phyloP scores from a whole-genome alignment of 1,140 invertebrate species.

The Littorina saxatilis region DNA sequence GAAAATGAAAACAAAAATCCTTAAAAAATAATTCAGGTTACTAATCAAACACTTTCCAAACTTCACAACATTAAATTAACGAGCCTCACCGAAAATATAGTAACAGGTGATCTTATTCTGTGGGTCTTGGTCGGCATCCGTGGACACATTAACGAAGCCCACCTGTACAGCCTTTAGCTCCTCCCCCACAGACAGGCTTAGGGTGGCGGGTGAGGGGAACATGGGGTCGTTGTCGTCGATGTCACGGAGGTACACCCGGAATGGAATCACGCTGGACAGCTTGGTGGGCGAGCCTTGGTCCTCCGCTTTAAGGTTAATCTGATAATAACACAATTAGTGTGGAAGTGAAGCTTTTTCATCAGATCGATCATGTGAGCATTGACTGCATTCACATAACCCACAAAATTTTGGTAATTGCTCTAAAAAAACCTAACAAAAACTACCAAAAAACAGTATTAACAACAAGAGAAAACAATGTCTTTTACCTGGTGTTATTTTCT shows the following conservation, averaged over 20 bases:
- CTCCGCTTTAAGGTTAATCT: slow-evolving; percentile 47
- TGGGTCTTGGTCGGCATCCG: slow-evolving; percentile 34
- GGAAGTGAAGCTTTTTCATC: too few species aligned
- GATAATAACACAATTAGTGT: too few species aligned
- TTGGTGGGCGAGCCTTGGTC: slow-evolving; percentile 40
- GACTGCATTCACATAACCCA: too few species aligned
- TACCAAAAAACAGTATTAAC: too few species aligned
- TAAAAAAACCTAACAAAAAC: too few species aligned
- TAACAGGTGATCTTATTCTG: slow-evolving; percentile 41
- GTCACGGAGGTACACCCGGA: slow-evolving; percentile 40
- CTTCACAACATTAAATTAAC: too few species aligned
- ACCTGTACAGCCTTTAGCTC: slow-evolving; percentile 14
- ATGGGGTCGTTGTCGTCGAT: slow-evolving; percentile 44
- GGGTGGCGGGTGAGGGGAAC: not conserved
- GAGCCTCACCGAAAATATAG: slow-evolving; percentile 46
- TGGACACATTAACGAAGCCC: slow-evolving; percentile 31
- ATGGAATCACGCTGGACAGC: slow-evolving; percentile 21
- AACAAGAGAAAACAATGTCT: too few species aligned
- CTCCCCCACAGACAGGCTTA: slow-evolving; percentile 33
- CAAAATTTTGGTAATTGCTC: too few species aligned
- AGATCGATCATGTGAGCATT: too few species aligned
- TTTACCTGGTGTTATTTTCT: too few species aligned
- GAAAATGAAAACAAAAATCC: not conserved
- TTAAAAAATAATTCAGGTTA: too few species aligned
- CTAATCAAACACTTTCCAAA: too few species aligned